Evolutionary conservation across 2,888 invertebrate genomes (phyloP).

Genomic region (Eupithecia pulchellata): DNA sequence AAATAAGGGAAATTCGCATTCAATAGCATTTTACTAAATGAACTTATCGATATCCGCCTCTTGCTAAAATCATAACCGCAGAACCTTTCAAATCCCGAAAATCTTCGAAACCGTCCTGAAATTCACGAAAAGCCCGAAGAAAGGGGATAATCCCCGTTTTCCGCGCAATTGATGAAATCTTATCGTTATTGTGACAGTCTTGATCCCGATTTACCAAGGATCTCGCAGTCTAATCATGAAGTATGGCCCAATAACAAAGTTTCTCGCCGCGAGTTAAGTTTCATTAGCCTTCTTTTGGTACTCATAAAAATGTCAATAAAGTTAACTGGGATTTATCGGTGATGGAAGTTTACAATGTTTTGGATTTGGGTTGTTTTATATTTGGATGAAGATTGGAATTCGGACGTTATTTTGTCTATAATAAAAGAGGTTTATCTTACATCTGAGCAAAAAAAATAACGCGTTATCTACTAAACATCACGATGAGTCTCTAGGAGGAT

Average conservation of each 20-base stretch:
- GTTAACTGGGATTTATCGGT: constrained; percentile 57
- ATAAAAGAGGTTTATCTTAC: not conserved
- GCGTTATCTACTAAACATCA: not conserved
- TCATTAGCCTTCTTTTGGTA: constrained; percentile 56
- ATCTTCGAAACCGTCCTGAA: constrained; percentile 26
- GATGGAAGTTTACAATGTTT: constrained; percentile 41
- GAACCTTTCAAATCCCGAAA: constrained; percentile 21
- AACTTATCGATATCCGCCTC: not conserved
- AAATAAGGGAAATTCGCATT: constrained; percentile 1
- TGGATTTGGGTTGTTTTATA: constrained; percentile 40
- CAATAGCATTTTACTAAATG: constrained; percentile 13
- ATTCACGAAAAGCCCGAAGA: constrained; percentile 28
- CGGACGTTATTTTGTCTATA: not conserved
- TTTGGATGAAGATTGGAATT: constrained; percentile 5
- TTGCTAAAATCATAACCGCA: constrained; percentile 14
- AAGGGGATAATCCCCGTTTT: constrained; percentile 37
- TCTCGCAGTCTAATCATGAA: constrained; percentile 58
- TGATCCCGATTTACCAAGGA: constrained; percentile 48
- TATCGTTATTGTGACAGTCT: constrained; percentile 62
- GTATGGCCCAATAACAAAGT: constrained; percentile 61
- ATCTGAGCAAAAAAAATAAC: not conserved
- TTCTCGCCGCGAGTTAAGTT: constrained; percentile 54
- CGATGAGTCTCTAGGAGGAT: not conserved
- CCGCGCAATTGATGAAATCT: constrained; percentile 60
- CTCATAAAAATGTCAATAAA: constrained; percentile 62